These are phyloP conservation scores for Himalopsyche tibetana DNA, from an alignment of 2,888 invertebrate genomes.

Conservation along the genomic window DNA sequence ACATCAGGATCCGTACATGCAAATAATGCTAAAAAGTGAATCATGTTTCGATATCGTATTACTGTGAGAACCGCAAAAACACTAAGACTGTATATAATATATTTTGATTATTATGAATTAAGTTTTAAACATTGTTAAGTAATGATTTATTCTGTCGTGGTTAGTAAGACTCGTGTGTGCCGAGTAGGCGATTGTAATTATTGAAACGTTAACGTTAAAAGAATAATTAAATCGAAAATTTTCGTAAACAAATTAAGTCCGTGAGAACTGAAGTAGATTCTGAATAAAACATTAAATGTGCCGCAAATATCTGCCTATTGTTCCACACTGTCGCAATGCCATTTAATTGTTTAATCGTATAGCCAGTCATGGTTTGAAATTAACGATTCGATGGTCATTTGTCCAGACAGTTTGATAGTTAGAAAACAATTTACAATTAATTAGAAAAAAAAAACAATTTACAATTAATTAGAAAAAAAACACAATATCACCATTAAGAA, in stretches of 20 bases:
- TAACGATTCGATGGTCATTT: constrained; percentile 33
- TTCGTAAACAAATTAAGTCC: constrained; percentile 41
- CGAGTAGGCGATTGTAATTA: not conserved
- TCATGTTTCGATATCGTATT: no score
- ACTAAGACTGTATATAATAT: no score
- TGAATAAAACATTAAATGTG: constrained; percentile 27
- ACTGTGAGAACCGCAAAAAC: no score
- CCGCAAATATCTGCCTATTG: constrained; percentile 47
- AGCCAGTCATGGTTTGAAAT: constrained; percentile 32
- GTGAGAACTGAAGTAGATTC: constrained; percentile 37
- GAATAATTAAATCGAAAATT: constrained; percentile 37
- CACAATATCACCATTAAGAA: no score
- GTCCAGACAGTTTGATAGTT: constrained; percentile 40
- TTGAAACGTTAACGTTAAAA: constrained; percentile 1
- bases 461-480: no score
- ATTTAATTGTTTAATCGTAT: constrained; percentile 42
- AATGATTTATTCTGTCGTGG: no score
- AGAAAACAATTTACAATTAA: not conserved
- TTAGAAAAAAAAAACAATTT: no score
- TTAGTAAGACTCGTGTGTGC: no score
- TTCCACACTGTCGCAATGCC: constrained; percentile 40
- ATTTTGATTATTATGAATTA: no score
- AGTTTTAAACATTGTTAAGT: no score
- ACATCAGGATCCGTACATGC: no score
- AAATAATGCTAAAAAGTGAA: no score